Evolutionary conservation across 2,113 vertebrate genomes (phyloP).

Genomic region (Bothrops jararaca): DNA sequence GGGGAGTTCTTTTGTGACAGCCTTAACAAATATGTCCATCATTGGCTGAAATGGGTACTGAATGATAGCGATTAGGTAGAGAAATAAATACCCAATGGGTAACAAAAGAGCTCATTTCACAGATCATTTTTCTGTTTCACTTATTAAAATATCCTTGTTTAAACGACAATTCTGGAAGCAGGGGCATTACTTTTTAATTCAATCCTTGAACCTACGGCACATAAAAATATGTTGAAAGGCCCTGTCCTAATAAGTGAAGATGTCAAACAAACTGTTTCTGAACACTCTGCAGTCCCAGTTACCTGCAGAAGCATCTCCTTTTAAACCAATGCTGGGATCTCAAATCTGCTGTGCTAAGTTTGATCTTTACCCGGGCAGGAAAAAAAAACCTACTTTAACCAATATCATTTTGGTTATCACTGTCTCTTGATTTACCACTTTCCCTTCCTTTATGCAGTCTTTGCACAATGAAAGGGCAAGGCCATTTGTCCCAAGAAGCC

Average conservation of each 20-base stretch:
- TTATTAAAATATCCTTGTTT: not conserved
- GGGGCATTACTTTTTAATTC: not conserved
- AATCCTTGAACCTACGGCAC: not conserved
- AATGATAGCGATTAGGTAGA: not conserved
- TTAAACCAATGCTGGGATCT: not conserved
- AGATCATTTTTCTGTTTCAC: not conserved
- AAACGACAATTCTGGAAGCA: not conserved
- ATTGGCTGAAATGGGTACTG: not conserved
- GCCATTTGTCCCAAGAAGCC: not conserved
- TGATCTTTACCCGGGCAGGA: not conserved
- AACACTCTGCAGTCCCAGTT: not conserved
- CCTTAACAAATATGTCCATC: not conserved
- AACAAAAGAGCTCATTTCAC: not conserved
- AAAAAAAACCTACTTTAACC: not conserved
- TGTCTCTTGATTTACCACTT: not conserved
- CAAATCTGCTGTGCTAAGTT: not conserved
- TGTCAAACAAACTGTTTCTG: not conserved
- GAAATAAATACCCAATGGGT: not conserved
- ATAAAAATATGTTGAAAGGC: not conserved
- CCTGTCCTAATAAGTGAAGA: not conserved
- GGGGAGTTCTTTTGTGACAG: not conserved
- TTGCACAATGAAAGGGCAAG: not conserved
- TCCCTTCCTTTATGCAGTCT: not conserved
- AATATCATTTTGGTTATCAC: not conserved
- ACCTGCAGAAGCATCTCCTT: not conserved